These are phyloP conservation scores for Palloptera scutellata DNA, from an alignment of 2,888 invertebrate species.

Conservation along the genomic window DNA sequence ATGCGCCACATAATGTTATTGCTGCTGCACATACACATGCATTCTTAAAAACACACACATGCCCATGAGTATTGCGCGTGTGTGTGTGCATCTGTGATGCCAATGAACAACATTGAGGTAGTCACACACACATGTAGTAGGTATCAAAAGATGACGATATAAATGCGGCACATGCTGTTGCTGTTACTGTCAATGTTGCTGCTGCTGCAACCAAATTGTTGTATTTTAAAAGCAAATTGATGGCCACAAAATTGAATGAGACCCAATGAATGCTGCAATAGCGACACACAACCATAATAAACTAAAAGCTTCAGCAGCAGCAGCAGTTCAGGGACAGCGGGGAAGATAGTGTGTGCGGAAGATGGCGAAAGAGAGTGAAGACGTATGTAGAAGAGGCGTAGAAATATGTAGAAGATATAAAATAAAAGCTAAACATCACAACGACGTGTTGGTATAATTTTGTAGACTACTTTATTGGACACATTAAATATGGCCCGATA, in stretches of 20 bases:
- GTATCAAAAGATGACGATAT: slow-evolving; percentile 23
- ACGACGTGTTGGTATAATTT: slow-evolving; percentile 55
- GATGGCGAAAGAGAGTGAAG: neutral
- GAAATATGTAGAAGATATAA: slow-evolving; percentile 5
- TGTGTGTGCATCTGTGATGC: neutral
- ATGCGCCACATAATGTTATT: neutral
- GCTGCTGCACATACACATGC: slow-evolving; percentile 2
- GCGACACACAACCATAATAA: slow-evolving; percentile 47
- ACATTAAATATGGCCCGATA: slow-evolving; percentile 64
- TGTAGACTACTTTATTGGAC: slow-evolving; percentile 68
- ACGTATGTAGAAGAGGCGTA: neutral
- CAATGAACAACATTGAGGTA: slow-evolving; percentile 2
- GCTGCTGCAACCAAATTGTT: slow-evolving; percentile 30
- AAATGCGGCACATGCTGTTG: slow-evolving; percentile 15
- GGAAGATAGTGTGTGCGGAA: slow-evolving; percentile 8
- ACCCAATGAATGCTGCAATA: slow-evolving; percentile 39
- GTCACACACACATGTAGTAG: slow-evolving; percentile 18
- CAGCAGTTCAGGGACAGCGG: slow-evolving; percentile 17
- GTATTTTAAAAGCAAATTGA: slow-evolving; percentile 60
- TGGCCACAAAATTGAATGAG: slow-evolving; percentile 46
- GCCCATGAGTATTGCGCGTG: too few species aligned
- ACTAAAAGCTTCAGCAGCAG: slow-evolving; percentile 47
- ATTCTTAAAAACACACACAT: slow-evolving; percentile 4
- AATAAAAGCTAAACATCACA: slow-evolving; percentile 23
- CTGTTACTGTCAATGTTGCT: neutral